phyloP scores from a whole-genome alignment of 2,113 vertebrate species.

The Perca fluviatilis region DNA sequence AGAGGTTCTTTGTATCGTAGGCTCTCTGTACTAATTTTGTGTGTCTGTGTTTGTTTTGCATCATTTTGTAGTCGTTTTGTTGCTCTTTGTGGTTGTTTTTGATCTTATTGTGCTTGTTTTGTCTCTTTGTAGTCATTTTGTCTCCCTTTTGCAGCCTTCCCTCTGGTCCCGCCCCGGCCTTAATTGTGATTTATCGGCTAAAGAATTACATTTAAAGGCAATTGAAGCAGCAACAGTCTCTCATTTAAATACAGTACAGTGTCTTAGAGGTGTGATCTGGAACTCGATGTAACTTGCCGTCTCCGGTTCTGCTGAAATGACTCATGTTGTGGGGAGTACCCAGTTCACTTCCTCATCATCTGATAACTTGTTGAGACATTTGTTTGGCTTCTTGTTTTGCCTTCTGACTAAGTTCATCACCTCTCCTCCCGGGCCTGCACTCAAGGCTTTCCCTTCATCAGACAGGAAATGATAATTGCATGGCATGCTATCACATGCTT shows the following conservation, averaged over 20 bases:
- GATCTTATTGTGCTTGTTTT: background rate
- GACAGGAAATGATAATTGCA: constrained; percentile 58
- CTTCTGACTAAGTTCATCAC: constrained; percentile 55
- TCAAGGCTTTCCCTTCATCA: constrained; percentile 34
- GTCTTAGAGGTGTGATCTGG: background rate
- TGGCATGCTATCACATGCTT: constrained; percentile 61
- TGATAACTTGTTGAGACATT: constrained; percentile 22
- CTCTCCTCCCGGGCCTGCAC: constrained; percentile 9
- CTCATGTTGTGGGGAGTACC: constrained; percentile 10
- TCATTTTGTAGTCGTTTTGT: background rate
- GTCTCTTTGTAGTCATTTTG: background rate
- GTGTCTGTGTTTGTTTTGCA: background rate
- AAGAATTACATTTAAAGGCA: background rate
- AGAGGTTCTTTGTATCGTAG: background rate
- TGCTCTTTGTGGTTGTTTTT: background rate
- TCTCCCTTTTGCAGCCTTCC: background rate
- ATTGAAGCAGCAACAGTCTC: background rate
- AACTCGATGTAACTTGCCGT: background rate
- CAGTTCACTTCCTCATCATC: constrained; percentile 27
- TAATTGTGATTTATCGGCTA: background rate
- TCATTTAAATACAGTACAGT: background rate
- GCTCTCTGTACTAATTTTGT: background rate
- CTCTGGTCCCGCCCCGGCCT: background rate
- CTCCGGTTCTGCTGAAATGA: constrained; percentile 21
- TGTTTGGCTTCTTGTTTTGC: constrained; percentile 21